Percentiles rank a stretch among this genome's conserved stretches.
Conservation (phyloP, 2,888 invertebrate genomes). For the Plusia festucae region DNA sequence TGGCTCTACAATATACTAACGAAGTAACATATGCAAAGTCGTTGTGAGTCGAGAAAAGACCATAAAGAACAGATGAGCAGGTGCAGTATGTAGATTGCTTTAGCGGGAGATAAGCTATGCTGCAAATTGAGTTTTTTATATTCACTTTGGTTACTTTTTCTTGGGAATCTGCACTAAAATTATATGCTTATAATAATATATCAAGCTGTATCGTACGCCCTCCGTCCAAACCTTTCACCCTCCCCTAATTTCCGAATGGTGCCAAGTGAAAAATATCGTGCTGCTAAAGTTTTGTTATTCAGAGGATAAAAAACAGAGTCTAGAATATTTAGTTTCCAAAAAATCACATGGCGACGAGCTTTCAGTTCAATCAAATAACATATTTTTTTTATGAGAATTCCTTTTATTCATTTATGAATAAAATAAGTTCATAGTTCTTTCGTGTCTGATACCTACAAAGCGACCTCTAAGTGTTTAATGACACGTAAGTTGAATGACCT, state of each 20-base stretch:
- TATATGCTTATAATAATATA: not conserved
- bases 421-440: not conserved
- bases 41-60: not conserved
- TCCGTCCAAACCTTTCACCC: not conserved
- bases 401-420: not conserved
- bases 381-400: not conserved
- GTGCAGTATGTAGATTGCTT: not conserved
- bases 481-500: conserved; percentile 13
- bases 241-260: not conserved
- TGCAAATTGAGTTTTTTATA: not conserved
- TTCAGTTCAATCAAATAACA: not conserved
- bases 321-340: not conserved
- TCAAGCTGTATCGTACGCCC: not conserved
- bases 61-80: not conserved
- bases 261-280: not conserved
- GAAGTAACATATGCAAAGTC: conserved; percentile 2
- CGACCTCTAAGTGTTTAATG: conserved; percentile 35
- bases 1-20: not conserved
- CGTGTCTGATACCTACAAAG: not conserved
- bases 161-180: not conserved
- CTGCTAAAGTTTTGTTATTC: not conserved
- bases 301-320: not conserved
- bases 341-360: not conserved
- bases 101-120: not conserved
- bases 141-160: not conserved